phyloP scores from a whole-genome alignment of 2,797 vertebrate genomes.

The Acipenser transmontanus region DNA sequence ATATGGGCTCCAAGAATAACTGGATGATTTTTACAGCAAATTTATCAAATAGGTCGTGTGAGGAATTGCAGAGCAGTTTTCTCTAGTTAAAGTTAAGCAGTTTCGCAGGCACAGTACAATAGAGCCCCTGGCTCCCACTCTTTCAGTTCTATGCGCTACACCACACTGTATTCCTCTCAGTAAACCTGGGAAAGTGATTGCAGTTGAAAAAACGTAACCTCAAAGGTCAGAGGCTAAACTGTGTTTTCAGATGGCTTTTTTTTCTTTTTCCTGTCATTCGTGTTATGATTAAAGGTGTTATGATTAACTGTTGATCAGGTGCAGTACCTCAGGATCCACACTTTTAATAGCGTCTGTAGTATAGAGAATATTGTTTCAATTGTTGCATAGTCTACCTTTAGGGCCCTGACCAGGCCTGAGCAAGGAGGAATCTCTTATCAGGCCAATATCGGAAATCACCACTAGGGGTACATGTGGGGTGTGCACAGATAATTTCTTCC shows the following conservation, averaged over 20 bases:
- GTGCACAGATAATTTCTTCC: too few relatives aligned
- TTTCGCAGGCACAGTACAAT: too few relatives aligned
- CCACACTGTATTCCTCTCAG: background rate
- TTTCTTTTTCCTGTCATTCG: background rate
- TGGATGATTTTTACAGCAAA: too few relatives aligned
- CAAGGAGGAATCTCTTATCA: too few relatives aligned
- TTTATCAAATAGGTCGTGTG: too few relatives aligned
- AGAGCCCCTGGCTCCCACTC: too few relatives aligned
- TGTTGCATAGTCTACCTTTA: too few relatives aligned
- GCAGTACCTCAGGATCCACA: background rate
- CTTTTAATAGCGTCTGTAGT: background rate
- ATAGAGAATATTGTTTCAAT: too few relatives aligned
- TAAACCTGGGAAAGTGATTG: background rate
- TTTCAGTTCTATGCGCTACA: background rate
- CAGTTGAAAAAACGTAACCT: background rate
- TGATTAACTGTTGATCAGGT: background rate
- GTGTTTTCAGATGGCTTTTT: background rate
- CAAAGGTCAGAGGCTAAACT: background rate
- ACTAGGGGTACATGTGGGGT: too few relatives aligned
- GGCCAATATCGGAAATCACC: too few relatives aligned
- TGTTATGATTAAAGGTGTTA: conserved; percentile 12
- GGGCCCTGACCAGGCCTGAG: too few relatives aligned
- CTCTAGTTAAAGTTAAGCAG: background rate
- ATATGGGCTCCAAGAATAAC: background rate
- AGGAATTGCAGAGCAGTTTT: too few relatives aligned